Evolutionary conservation across 2,113 vertebrate genomes (phyloP).

Genomic region (Atrichornis clamosus): DNA sequence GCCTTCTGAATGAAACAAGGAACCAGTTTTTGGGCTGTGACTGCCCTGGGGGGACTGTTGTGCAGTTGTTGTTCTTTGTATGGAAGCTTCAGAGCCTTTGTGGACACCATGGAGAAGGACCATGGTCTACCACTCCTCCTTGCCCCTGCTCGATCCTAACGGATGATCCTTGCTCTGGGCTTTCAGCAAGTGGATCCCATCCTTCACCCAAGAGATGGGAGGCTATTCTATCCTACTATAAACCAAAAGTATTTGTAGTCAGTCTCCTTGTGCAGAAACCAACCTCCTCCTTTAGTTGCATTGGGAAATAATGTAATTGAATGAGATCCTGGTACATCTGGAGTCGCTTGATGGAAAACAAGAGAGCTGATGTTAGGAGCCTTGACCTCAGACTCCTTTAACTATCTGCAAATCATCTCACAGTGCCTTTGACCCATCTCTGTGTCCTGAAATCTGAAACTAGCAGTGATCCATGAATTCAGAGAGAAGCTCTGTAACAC

Average conservation of each 20-base stretch:
- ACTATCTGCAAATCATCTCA: conserved; percentile 26
- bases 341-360: neutral
- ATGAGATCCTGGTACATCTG: conserved; percentile 20
- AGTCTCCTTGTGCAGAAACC: neutral
- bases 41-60: neutral
- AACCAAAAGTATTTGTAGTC: neutral
- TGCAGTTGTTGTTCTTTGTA: neutral
- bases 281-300: neutral
- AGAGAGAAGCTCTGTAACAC: conserved; percentile 17
- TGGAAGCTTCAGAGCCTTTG: neutral
- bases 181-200: neutral
- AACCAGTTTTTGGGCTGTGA: neutral
- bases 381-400: conserved; percentile 26
- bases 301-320: neutral
- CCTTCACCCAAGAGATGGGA: neutral
- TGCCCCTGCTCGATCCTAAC: neutral
- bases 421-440: conserved; percentile 39
- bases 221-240: neutral
- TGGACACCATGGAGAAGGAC: neutral
- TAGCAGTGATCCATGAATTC: conserved; percentile 7
- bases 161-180: neutral
- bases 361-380: conserved; percentile 11
- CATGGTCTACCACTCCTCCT: neutral
- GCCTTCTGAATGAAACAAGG: neutral
- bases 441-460: conserved; percentile 49